Evolutionary conservation across 2,113 vertebrate genomes (phyloP), one percentile per base, ranked within the genome.

Genomic region (Dasypus novemcinctus): DNA sequence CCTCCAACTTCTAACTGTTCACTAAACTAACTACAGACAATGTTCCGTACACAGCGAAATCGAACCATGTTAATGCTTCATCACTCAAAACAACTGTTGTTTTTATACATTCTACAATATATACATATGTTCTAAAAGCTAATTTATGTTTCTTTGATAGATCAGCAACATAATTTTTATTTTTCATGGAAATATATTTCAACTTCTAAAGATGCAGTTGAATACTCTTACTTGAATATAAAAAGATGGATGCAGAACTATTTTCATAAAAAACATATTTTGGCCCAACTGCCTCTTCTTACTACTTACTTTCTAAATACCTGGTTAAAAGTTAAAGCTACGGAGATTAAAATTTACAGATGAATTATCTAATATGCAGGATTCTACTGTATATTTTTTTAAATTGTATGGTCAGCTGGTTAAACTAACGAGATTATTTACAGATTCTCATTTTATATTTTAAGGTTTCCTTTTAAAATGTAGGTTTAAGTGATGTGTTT

Each of bases 381-480:
- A 90, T 61, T 95, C 92, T n/a, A 87, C 29, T 75, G 14, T 13
- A 52, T 10, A 3, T 49, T 81, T 95, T 49, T 61, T 66, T 91
- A 83, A 84, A 54, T 25, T 95, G 11, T 69, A 69, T 80, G n/a
- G 12, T 23, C 41, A 92, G 66, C 33, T 46, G 66, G 54, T 80
- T 66, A 72, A 25, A 54, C 59, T 46, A 93, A 81, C 79, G 38
- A n/a, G 63, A 87, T 36, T 78, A 71, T n/a, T 92, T 80, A 87
- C 18, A 81, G 3, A 21, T 49, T 96, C 36, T 80, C 29, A 31
- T 63, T 95, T 89, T 66, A 94, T 57, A 96, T 66, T 83, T 83
- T 76, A 92, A 85, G 21, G 46, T 75, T 91, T 82, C 36, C 90
- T 96, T 54, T 87, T 69, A 86, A 95, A 86, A 83, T 94, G 86